Evolutionary conservation across 2,888 invertebrate genomes (phyloP), one percentile per base, ranked within the genome.

Genomic region (Catocala sponsa): DNA sequence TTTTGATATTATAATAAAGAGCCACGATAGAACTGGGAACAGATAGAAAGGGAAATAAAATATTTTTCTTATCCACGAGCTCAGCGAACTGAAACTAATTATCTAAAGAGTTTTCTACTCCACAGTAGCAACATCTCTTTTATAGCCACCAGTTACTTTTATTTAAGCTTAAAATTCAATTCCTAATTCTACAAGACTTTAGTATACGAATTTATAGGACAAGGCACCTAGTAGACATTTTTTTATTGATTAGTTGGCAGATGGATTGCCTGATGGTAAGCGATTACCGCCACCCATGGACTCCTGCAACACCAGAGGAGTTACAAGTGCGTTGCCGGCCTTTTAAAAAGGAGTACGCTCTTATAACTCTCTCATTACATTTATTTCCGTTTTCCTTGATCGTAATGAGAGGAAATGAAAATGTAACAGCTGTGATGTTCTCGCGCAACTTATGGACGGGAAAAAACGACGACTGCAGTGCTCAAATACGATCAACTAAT

Each of bases 401-500:
- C 42, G n/a, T 43, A 53, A 43, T 53, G 32, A 43, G 12, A 53
- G 11, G 33, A 25, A 52, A 32, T 33, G 43, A 53, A 38, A 6
- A 7, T 53, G 32, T 32, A 43, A 46, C 33, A 54, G 48, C 32
- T 35, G 58, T 42, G 15, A 25, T 47, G 5, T 70, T 58, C 53
- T 44, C 46, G 52, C 44, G 46, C 6, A 25, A 32, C 12, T 46
- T 47, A 15, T 42, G 12, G 32, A 1, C 1, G 4, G 11, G 2
- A 9, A 12, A 56, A 67, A 68, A 11, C 9, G 10, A n/a, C 32
- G 5, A 25, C 49, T 47, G 6, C 4, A 41, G 10, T 46, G 68
- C 53, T 72, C 53, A 72, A 72, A 68, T 53, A 56, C 38, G 13
- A 32, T 12, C 7, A 10, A 47, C 48, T 72, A 55, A 58, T 58